Evolutionary conservation across 2,888 invertebrate species (phyloP).

Genomic region (Diplolepis rosae): DNA sequence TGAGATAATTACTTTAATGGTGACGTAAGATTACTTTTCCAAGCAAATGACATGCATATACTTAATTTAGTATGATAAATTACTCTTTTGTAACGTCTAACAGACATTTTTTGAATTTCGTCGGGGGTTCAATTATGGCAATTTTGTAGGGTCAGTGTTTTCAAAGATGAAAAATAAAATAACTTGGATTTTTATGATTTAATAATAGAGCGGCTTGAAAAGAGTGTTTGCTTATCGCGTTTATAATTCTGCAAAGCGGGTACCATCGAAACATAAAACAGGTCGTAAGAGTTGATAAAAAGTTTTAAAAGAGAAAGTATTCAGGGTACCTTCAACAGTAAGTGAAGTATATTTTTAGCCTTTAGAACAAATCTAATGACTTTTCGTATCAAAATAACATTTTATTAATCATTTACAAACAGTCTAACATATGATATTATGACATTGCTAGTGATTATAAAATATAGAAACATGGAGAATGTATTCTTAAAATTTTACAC

Average conservation of each 20-base stretch:
- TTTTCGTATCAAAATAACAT: too few relatives aligned
- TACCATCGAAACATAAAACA: background rate
- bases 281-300: background rate
- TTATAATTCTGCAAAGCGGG: constrained; percentile 46
- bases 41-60: background rate
- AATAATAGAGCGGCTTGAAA: constrained; percentile 63
- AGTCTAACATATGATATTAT: too few relatives aligned
- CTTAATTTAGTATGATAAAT: constrained; percentile 21
- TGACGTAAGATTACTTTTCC: constrained; percentile 8
- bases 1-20: constrained; percentile 7
- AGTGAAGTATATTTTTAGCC: background rate
- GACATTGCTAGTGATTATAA: too few relatives aligned
- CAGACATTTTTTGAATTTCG: constrained; percentile 1
- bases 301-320: background rate
- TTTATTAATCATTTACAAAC: too few relatives aligned
- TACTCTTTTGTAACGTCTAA: background rate
- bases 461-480: too few relatives aligned
- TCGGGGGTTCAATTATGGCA: constrained; percentile 17
- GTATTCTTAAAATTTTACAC: too few relatives aligned
- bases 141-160: constrained; percentile 24
- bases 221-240: constrained; percentile 66
- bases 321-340: background rate
- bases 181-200: constrained; percentile 58
- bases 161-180: background rate
- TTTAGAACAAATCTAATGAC: background rate